These are phyloP conservation scores for Phaedon cochleariae DNA, from an alignment of 2,888 invertebrate genomes.

Conservation along the genomic window DNA sequence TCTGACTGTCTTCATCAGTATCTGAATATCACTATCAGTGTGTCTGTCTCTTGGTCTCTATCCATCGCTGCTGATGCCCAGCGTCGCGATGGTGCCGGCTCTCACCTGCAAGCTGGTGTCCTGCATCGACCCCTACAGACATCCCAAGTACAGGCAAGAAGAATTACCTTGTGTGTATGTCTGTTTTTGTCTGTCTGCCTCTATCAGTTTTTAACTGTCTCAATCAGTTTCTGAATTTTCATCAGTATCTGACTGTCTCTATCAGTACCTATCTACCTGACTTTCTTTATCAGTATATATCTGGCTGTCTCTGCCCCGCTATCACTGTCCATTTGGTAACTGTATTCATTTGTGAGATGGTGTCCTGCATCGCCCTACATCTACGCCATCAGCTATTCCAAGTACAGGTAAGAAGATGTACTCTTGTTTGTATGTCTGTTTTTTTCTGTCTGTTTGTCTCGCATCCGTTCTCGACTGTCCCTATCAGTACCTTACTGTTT, in stretches of 20 bases:
- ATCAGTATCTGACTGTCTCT: too few relatives aligned
- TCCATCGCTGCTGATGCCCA: conserved; percentile 75
- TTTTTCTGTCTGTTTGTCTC: too few relatives aligned
- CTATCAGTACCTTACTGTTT: too few relatives aligned
- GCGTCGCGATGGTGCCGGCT: conserved; percentile 86
- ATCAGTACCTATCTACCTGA: too few relatives aligned
- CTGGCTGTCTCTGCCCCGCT: conserved; percentile 76
- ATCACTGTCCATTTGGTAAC: conserved; percentile 90
- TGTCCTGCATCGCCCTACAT: conserved; percentile 91
- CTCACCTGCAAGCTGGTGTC: conserved; percentile 88
- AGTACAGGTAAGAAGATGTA: conserved; percentile 72
- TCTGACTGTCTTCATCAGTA: too few relatives aligned
- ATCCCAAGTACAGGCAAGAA: conserved; percentile 82
- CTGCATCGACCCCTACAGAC: conserved; percentile 91
- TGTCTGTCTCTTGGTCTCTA: too few relatives aligned
- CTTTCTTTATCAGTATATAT: too few relatives aligned
- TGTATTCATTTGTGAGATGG: conserved; percentile 85
- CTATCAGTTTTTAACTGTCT: too few relatives aligned
- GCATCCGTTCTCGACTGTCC: too few relatives aligned
- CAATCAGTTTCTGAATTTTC: too few relatives aligned
- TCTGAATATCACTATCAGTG: too few relatives aligned
- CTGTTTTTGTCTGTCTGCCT: too few relatives aligned
- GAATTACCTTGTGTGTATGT: not conserved
- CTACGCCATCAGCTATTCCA: conserved; percentile 91
- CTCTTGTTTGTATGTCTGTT: not conserved